Percentiles rank a stretch among this genome's conserved stretches.
These are phyloP conservation scores for Rissa tridactyla DNA, from an alignment of 2,113 vertebrate species.

Conservation along the genomic window DNA sequence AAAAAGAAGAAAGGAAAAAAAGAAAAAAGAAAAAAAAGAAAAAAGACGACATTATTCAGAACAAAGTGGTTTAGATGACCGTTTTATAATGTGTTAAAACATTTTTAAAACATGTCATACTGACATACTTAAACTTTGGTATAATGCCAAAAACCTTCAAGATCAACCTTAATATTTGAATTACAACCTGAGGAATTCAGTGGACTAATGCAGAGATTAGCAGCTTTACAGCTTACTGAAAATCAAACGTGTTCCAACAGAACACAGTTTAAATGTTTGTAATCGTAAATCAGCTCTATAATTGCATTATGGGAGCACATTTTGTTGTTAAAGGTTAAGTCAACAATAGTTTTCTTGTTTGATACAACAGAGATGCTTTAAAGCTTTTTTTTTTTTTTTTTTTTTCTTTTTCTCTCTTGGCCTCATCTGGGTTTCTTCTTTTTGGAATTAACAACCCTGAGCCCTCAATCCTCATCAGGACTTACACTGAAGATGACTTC, in stretches of 20 bases:
- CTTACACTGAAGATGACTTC: not conserved
- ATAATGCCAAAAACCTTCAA: constrained; percentile 64
- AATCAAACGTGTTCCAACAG: constrained; percentile 28
- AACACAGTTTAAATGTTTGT: constrained; percentile 18
- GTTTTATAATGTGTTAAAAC: not conserved
- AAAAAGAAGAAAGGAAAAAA: too few species aligned
- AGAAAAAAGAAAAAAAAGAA: not conserved
- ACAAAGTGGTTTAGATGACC: not conserved
- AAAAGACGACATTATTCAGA: not conserved
- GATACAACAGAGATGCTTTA: not conserved
- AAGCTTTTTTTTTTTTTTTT: not conserved
- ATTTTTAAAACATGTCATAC: constrained; percentile 47
- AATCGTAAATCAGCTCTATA: not conserved
- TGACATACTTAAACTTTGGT: constrained; percentile 70
- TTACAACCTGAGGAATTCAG: not conserved
- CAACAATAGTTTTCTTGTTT: not conserved
- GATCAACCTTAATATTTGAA: not conserved
- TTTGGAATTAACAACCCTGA: fast-evolving
- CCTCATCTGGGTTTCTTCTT: not conserved
- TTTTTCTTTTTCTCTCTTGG: too few species aligned
- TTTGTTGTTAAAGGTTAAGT: not conserved
- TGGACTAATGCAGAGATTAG: not conserved
- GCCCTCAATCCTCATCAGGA: not conserved
- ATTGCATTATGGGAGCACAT: not conserved
- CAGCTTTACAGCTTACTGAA: constrained; percentile 72